A percentile compares a stretch with the other conserved stretches of the same genome.
Evolutionary conservation across 2,113 vertebrate species (phyloP).

Genomic region (Fregata magnificens): DNA sequence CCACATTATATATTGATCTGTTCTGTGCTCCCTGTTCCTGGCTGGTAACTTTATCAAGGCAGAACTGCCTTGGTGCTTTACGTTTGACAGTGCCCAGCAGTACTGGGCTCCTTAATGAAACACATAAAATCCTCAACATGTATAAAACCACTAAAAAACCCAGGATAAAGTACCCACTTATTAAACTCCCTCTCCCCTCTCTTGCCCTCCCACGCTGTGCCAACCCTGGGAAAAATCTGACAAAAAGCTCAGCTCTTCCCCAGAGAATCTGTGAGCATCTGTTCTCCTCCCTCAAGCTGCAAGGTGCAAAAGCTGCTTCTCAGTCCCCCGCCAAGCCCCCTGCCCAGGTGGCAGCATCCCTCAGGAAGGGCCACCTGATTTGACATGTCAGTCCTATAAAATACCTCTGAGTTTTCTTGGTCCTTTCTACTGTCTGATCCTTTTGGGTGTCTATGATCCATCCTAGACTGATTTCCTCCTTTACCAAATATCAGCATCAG

Average conservation of each 20-base stretch:
- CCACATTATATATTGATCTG: slow-evolving; percentile 29
- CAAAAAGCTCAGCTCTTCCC: not conserved
- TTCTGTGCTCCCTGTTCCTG: not conserved
- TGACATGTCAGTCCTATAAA: not conserved
- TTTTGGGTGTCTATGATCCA: not conserved
- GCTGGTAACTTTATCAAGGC: slow-evolving; percentile 12
- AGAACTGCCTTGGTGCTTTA: not conserved
- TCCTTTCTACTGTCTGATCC: not conserved
- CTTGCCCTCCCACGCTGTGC: not conserved
- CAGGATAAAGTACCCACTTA: not conserved
- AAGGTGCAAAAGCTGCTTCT: not conserved
- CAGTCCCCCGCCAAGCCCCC: not conserved
- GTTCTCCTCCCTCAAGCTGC: not conserved
- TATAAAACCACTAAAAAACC: not conserved
- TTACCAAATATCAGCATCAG: not conserved
- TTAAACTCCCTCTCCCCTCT: not conserved
- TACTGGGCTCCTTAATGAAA: not conserved
- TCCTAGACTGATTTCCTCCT: not conserved
- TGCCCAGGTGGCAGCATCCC: not conserved
- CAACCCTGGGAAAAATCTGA: not conserved
- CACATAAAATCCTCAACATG: not conserved
- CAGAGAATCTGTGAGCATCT: not conserved
- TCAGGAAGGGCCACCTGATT: not conserved
- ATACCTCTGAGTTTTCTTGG: not conserved
- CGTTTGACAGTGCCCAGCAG: not conserved